Conservation (phyloP, 2,888 invertebrate species). For the Sipha maydis region DNA sequence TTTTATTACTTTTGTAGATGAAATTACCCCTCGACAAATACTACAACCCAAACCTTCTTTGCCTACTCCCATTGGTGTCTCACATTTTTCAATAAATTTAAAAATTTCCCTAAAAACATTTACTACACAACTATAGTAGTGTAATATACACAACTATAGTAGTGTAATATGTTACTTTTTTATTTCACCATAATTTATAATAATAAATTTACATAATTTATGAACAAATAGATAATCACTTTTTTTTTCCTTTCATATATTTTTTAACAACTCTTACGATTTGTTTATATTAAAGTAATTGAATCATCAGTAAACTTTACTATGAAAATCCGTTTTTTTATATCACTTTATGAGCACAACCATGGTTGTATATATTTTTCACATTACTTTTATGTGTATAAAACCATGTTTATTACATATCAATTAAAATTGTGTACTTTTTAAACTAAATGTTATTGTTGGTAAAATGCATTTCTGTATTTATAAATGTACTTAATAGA, state of each 20-base stretch:
- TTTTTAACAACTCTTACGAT: slow-evolving; percentile 4
- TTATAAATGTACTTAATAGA: too few species aligned
- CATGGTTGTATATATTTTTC: neutral
- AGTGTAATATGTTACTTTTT: neutral
- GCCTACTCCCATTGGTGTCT: neutral
- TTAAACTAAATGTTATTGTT: too few species aligned
- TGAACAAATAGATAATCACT: slow-evolving; percentile 40
- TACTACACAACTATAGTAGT: slow-evolving; percentile 6
- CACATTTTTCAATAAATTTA: slow-evolving; percentile 48
- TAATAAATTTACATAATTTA: too few species aligned
- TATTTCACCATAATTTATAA: slow-evolving; percentile 5
- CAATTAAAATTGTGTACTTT: too few species aligned
- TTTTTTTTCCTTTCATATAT: slow-evolving; percentile 10
- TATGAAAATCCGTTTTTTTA: neutral
- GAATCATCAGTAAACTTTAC: slow-evolving; percentile 30
- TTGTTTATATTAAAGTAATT: slow-evolving; percentile 24
- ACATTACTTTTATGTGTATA: neutral
- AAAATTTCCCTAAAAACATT: slow-evolving; percentile 48
- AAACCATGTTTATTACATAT: neutral
- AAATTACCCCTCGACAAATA: slow-evolving; percentile 27
- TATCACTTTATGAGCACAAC: neutral
- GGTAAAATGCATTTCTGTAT: too few species aligned
- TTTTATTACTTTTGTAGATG: slow-evolving; percentile 47
- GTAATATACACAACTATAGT: too few species aligned
- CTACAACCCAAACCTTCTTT: neutral